phyloP scores from a whole-genome alignment of 2,888 invertebrate species.

The Mactromeris polynyma region DNA sequence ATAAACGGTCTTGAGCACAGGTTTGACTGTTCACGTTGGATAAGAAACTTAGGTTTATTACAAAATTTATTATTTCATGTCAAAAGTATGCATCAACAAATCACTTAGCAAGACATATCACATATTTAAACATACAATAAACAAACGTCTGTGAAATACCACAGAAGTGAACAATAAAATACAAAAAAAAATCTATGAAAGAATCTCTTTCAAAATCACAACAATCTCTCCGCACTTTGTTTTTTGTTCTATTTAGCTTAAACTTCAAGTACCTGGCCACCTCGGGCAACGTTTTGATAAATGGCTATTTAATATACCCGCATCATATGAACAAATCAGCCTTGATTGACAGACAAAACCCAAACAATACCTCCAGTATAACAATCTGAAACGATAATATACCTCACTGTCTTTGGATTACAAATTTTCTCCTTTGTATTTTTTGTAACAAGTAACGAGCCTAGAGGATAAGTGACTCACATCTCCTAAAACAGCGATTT shows the following conservation, averaged over 20 bases:
- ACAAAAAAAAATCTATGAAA: not conserved
- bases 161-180: slow-evolving; percentile 21
- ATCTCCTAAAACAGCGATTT: not conserved
- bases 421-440: not conserved
- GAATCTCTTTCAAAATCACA: not conserved
- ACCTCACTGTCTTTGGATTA: not conserved
- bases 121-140: not conserved
- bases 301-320: slow-evolving; percentile 35
- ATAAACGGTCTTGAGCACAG: no score
- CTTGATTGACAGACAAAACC: slow-evolving; percentile 35
- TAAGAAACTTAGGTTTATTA: no score
- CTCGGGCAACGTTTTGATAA: slow-evolving; percentile 28
- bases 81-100: slow-evolving; percentile 6
- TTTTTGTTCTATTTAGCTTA: not conserved
- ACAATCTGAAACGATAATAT: not conserved
- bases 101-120: not conserved
- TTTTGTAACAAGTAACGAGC: not conserved
- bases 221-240: not conserved
- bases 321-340: slow-evolving; percentile 33
- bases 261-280: slow-evolving; percentile 16
- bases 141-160: not conserved
- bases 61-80: not conserved
- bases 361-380: not conserved
- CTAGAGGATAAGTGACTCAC: not conserved
- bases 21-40: no score